These are phyloP conservation scores for Enteromius radiatus DNA, from an alignment of 2,797 vertebrate species.

Conservation along the genomic window DNA sequence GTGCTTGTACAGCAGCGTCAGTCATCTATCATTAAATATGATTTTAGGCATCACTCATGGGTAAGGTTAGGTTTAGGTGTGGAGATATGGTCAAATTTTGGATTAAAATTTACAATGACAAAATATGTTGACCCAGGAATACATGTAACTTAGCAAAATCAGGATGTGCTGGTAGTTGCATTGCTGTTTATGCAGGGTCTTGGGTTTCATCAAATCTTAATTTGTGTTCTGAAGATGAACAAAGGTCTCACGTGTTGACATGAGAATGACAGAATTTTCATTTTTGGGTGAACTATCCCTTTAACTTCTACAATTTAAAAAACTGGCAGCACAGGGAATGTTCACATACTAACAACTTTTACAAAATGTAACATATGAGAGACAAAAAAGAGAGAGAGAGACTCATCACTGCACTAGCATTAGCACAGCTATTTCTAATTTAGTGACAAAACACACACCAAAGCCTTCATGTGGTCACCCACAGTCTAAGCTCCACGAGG, in stretches of 20 bases:
- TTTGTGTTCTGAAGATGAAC: neutral
- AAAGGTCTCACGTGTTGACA: neutral
- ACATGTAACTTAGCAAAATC: too few relatives aligned
- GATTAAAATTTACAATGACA: too few relatives aligned
- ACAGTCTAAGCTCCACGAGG: neutral
- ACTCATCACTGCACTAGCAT: neutral
- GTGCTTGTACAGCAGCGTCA: too few relatives aligned
- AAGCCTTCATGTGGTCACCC: neutral
- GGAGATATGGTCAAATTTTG: too few relatives aligned
- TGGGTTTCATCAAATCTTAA: neutral
- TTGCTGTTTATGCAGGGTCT: neutral
- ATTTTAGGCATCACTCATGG: too few relatives aligned
- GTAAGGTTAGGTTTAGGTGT: too few relatives aligned
- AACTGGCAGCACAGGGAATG: neutral
- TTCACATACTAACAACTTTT: neutral
- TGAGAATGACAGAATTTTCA: neutral
- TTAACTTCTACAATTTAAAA: neutral
- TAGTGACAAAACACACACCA: conserved; percentile 11
- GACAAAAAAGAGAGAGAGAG: neutral
- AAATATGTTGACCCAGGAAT: too few relatives aligned
- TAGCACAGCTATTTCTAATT: conserved; percentile 5
- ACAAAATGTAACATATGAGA: neutral
- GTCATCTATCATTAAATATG: too few relatives aligned
- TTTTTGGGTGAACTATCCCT: neutral
- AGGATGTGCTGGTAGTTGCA: neutral